Evolutionary conservation across 2,113 vertebrate species (phyloP), one percentile per base, ranked within the genome.

Genomic region (Cyprinus carpio): DNA sequence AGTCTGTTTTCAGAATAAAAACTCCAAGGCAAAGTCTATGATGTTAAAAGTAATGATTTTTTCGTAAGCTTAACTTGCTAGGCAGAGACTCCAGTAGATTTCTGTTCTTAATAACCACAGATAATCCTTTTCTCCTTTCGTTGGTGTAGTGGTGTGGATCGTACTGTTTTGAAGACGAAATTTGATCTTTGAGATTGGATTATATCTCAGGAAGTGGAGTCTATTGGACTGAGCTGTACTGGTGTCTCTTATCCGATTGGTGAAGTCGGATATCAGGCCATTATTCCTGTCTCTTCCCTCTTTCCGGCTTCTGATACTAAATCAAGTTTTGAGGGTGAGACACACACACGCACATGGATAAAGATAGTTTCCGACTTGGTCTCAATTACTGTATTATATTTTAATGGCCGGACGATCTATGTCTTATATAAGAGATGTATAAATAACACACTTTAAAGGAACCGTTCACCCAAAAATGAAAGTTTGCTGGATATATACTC

Each of bases 321-420:
- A 71, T 60, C 34, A 60, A 23, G 69, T 74, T 79, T 71, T 31
- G 46, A 71, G 64, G 16, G 65, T 27, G 51, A 81, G 29, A 86
- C 34, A 77, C 67, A 58, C 71, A 58, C 16, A 25, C 56, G 27
- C 31, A 79, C 34, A 62, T 16, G 56, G 37, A 64, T 34, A 75
- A 64, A 78, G 58, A 78, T 49, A 69, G 43, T 84, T 84, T 77
- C 74, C 31, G 6, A 62, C 72, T 13, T 29, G 20, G 27, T 75
- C 84, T 85, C 77, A 16, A 58, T 85, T 85, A 81, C 67, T 27
- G 7, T 81, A 81, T 85, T 46, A 75, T 67, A 81, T 85, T 81
- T 75, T 12, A 76, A 54, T 46, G 20, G 51, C 54, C 8, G 4
- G 51, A 27, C 27, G 10, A 54, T 29, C 75, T 34, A 56, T 82